Evolutionary conservation across 2,113 vertebrate genomes (phyloP).

Genomic region (Callocephalon fimbriatum): DNA sequence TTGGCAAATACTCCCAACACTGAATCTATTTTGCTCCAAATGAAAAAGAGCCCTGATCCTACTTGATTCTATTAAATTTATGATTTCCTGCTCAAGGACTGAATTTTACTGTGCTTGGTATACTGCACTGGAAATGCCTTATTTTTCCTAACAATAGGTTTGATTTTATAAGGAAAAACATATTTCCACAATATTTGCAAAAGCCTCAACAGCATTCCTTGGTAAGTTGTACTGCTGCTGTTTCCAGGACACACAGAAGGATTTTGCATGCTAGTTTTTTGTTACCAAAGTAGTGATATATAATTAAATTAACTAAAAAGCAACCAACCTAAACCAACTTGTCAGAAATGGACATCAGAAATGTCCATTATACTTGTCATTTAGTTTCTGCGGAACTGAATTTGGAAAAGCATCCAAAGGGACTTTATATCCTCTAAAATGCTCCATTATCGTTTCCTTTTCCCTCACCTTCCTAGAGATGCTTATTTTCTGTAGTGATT

Average conservation of each 20-base stretch:
- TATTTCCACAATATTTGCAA: neutral
- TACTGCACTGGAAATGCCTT: neutral
- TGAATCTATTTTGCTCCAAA: neutral
- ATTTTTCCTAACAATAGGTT: neutral
- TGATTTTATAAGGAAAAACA: neutral
- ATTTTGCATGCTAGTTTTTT: neutral
- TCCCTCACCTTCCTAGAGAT: neutral
- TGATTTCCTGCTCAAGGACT: neutral
- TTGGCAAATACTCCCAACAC: neutral
- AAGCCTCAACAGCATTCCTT: rapidly evolving
- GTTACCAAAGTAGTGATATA: neutral
- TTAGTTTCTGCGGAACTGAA: neutral
- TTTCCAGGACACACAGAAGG: neutral
- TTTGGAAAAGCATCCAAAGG: neutral
- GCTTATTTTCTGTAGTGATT: neutral
- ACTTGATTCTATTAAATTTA: neutral
- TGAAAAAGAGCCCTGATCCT: neutral
- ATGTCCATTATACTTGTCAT: neutral
- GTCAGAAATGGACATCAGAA: neutral
- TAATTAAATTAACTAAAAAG: neutral
- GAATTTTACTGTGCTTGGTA: neutral
- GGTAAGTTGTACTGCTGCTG: neutral
- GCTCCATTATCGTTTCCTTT: neutral
- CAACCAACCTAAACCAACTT: neutral
- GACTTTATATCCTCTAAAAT: neutral